Conservation (phyloP, 1,140 invertebrate species). For the Diuraphis noxia region DNA sequence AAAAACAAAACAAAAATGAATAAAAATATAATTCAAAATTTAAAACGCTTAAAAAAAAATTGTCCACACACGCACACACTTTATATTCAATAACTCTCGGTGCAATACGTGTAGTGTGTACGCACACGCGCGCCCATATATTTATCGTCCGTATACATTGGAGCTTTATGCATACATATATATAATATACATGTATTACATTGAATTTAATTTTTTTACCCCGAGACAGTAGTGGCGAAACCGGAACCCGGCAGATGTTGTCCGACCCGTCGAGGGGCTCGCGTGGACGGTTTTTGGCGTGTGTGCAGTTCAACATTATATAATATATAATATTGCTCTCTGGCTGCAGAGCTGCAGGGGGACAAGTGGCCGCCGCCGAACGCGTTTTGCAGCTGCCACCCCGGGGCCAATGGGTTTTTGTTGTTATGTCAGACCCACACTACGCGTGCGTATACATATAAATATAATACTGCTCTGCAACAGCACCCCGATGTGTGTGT, state of each 20-base stretch:
- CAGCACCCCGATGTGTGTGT: background rate
- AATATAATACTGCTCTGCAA: slow-evolving; percentile 5
- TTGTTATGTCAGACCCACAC: slow-evolving; percentile 38
- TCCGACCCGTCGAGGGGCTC: background rate
- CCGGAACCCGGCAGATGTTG: slow-evolving; percentile 51
- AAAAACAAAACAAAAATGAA: slow-evolving; percentile 61
- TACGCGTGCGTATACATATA: too few relatives aligned
- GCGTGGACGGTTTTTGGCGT: slow-evolving; percentile 24
- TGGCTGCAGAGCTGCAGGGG: background rate
- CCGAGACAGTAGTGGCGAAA: slow-evolving; percentile 30
- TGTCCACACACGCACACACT: background rate
- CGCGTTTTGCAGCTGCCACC: slow-evolving; percentile 50
- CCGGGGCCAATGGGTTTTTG: slow-evolving; percentile 47
- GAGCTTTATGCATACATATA: background rate
- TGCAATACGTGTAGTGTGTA: background rate
- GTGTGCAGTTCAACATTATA: background rate
- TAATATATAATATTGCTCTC: too few relatives aligned
- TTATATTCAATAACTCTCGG: background rate
- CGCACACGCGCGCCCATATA: too few relatives aligned
- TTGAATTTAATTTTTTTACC: slow-evolving; percentile 2
- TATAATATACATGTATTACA: background rate
- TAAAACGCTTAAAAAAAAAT: slow-evolving; percentile 10
- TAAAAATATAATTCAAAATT: slow-evolving; percentile 61
- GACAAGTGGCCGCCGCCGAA: slow-evolving; percentile 31
- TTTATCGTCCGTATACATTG: too few relatives aligned